A percentile compares a stretch with the other conserved stretches of the same genome.
phyloP scores from a whole-genome alignment of 2,888 invertebrate species.

The Keiferia lycopersicella region DNA sequence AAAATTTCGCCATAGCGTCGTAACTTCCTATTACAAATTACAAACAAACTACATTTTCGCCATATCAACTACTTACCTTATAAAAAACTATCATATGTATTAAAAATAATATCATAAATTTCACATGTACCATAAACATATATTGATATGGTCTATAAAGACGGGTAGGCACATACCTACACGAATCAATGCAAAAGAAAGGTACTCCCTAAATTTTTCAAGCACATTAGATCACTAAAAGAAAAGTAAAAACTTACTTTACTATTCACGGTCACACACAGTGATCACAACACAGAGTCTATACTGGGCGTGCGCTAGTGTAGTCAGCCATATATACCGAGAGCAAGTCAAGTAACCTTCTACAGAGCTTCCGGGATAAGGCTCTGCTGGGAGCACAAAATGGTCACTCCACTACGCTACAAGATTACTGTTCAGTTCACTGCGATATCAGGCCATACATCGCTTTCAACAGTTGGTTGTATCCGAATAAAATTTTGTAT shows the following conservation, averaged over 20 bases:
- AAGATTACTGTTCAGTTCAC: background rate
- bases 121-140: too few species aligned
- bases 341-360: slow-evolving; percentile 60
- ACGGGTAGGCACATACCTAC: too few species aligned
- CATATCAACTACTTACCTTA: too few species aligned
- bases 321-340: slow-evolving; percentile 60
- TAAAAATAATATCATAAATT: too few species aligned
- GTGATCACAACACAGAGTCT: slow-evolving; percentile 32
- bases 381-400: slow-evolving; percentile 36
- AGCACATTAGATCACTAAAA: background rate
- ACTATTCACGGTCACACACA: slow-evolving; percentile 30
- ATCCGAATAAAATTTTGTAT: too few species aligned
- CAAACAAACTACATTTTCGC: background rate
- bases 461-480: too few species aligned
- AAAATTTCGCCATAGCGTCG: slow-evolving; percentile 4
- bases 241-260: slow-evolving; percentile 23
- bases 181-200: background rate
- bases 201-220: background rate
- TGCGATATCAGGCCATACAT: background rate
- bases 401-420: slow-evolving; percentile 12
- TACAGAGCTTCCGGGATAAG: slow-evolving; percentile 34
- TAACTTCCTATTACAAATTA: background rate
- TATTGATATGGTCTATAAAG: too few species aligned
- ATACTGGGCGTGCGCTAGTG: slow-evolving; percentile 65
- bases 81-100: too few species aligned